phyloP scores from a whole-genome alignment of 2,888 invertebrate genomes.

The Leistus spinibarbis region DNA sequence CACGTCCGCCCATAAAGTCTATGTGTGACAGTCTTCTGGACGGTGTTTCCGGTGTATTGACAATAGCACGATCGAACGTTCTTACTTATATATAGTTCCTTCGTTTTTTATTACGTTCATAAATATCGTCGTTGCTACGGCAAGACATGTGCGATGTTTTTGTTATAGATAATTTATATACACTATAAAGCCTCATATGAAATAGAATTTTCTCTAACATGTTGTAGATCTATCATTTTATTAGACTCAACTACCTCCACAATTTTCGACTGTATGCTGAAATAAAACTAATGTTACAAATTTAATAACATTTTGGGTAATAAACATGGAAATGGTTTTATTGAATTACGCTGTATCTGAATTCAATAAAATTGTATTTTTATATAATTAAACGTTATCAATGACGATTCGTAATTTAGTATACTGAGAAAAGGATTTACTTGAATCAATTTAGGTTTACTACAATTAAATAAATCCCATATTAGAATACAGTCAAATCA shows the following conservation, averaged over 20 bases:
- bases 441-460: too few relatives aligned
- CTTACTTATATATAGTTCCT: background rate
- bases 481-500: too few relatives aligned
- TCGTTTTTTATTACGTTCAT: background rate
- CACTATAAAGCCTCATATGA: background rate
- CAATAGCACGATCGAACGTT: background rate
- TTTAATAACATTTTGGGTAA: background rate
- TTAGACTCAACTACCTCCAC: background rate
- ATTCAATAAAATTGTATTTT: too few relatives aligned
- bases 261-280: background rate
- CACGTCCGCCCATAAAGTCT: background rate
- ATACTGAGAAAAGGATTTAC: too few relatives aligned
- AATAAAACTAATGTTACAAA: background rate
- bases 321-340: too few relatives aligned
- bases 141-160: background rate
- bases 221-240: too few relatives aligned
- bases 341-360: too few relatives aligned
- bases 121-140: background rate
- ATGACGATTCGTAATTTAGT: too few relatives aligned
- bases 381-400: too few relatives aligned
- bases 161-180: background rate
- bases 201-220: background rate
- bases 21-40: background rate
- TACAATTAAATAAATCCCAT: too few relatives aligned
- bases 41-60: background rate